Evolutionary conservation across 2,888 invertebrate species (phyloP), one percentile per base, ranked within the genome.

Genomic region (Chrysodeixis includens): DNA sequence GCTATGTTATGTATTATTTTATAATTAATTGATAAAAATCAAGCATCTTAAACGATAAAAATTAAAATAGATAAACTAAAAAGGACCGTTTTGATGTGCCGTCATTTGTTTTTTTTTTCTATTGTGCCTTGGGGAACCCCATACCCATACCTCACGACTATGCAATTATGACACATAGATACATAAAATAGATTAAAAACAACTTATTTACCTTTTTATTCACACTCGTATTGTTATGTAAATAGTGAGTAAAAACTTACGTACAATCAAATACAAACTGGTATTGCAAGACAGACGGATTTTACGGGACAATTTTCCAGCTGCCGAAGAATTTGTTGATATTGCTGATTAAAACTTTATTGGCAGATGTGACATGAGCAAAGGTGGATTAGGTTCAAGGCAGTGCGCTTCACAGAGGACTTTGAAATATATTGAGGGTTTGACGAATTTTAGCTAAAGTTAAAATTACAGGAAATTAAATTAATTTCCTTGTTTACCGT

Each of bases 261-360:
- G 16, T 49, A 2, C 46, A 1, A 2, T 20, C 4, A 26, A 26
- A 52, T 16, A 51, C 16, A 51, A 14, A 51, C 51, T 3, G 5
- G 7, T 26, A 30, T 9, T 54, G n/a, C 16, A 16, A 16, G 54
- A 7, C 30, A n/a, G 53, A 8, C 4, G 26, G n/a, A 30, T 54
- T 54, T 32, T 54, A 30, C 54, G 14, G 8, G 30, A 44, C 20
- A 52, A 30, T n/a, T 18, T 56, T 55, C 40, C 6, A 22, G 12
- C 51, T 35, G 12, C 26, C 18, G 26, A 30, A 20, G 4, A 51
- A 63, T 70, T 52, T 18, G 1, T 56, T 46, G 5, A 52, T 53
- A 30, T 22, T 32, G 5, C 16, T 26, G 58, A 70, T 8, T 59
- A 30, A 22, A n/a, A 30, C 0, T 22, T 35, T 2, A 14, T n/a